Conservation (phyloP, 2,113 vertebrate genomes). For the Peromyscus californicus region DNA sequence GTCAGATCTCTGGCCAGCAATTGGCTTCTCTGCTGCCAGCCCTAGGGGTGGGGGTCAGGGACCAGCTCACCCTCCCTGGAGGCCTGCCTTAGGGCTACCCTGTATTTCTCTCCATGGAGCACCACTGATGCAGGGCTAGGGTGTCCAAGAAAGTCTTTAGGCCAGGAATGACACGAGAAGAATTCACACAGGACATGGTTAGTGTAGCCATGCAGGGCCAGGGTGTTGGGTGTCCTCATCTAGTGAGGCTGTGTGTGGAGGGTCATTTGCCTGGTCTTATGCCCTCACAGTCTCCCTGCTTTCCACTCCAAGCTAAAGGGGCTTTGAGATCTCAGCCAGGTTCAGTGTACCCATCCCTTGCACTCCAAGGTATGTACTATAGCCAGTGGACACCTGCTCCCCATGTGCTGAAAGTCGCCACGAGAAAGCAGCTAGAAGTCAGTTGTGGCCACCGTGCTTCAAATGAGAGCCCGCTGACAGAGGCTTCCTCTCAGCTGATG, state of each 20-base stretch:
- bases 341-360: background rate
- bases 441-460: background rate
- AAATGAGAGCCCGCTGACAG: background rate
- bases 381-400: background rate
- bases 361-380: no score
- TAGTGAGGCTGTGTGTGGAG: background rate
- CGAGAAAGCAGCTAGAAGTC: background rate
- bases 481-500: background rate
- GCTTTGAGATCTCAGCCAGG: background rate
- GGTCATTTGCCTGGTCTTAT: background rate
- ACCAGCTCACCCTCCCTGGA: background rate
- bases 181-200: background rate
- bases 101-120: background rate
- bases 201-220: no score
- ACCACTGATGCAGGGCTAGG: background rate
- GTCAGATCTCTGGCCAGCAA: background rate
- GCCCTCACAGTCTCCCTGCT: fast-evolving
- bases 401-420: background rate
- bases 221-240: background rate
- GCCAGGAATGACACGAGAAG: background rate
- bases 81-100: background rate
- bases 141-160: background rate
- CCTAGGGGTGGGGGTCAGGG: background rate
- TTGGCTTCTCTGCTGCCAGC: no score
- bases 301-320: background rate